phyloP scores from a whole-genome alignment of 2,113 vertebrate species.

The Tragelaphus strepsiceros region DNA sequence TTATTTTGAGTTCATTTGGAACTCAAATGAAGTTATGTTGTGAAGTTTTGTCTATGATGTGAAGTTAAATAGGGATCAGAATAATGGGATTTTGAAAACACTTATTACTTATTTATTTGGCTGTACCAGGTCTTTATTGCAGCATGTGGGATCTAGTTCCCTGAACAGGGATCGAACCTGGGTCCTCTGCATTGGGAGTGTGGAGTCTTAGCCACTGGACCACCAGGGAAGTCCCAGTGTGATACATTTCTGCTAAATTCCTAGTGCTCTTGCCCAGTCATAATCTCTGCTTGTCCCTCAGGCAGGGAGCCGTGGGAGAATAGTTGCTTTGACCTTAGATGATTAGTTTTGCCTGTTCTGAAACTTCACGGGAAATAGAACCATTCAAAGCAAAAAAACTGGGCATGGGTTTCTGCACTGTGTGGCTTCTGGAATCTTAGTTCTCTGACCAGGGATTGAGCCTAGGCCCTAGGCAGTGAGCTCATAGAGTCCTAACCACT shows the following conservation, averaged over 20 bases:
- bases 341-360: background rate
- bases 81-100: background rate
- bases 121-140: background rate
- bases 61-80: background rate
- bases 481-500: background rate
- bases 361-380: background rate
- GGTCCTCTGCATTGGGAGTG: background rate
- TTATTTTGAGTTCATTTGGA: background rate
- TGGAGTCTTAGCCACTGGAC: background rate
- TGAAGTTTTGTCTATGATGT: background rate
- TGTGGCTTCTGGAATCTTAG: background rate
- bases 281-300: background rate
- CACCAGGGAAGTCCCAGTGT: background rate
- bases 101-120: background rate
- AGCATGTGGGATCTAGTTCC: background rate
- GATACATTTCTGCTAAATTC: background rate
- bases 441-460: background rate
- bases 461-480: background rate
- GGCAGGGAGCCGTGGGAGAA: accelerated
- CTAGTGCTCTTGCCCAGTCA: background rate
- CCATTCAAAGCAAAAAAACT: background rate
- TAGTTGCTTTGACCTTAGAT: background rate
- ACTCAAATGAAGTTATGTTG: too few relatives aligned
- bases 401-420: background rate
- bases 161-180: background rate